Evolutionary conservation across 2,113 vertebrate species (phyloP), one percentile per base, ranked within the genome.

Genomic region (Burhinus bistriatus): DNA sequence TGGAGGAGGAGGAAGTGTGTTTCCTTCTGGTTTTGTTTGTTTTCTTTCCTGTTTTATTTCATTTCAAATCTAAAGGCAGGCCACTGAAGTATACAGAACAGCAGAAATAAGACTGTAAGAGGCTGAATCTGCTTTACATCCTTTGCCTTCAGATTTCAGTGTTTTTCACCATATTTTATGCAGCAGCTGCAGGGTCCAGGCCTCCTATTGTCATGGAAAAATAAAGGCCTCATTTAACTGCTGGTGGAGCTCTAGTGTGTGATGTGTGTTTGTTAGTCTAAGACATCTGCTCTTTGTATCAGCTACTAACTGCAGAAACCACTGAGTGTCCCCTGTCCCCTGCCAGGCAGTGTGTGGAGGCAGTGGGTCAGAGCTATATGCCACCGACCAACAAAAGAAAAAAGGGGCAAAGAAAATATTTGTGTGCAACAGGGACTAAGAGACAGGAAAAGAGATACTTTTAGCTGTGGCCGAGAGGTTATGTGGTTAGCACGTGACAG

Each of bases 281-380:
- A 98, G 97, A 97, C 98, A 98, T 98, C 98, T 98, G 97, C 98
- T 98, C 92, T 98, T 98, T 98, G 94, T 98, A 97, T 98, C 98
- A 98, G 59, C 92, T 95, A 94, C 97, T 92, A 96, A 94, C 95
- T 96, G 89, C 97, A 98, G 98, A 98, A 96, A 94, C 83, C 19
- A 38, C 82, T 62, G 29, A 83, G 89, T 61, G 84, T 91, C 89
- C 95, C n/a, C 44, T 93, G 78, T 93, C 96, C 95, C 81, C 94
- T 95, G 87, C 80, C 93, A 92, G 91, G 81, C 94, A 92, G 65
- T 81, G 89, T 71, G 57, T 69, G 85, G 76, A 97, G 97, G 96
- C 97, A 97, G 95, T 29, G 42, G 88, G 95, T 91, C 59, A 47
- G 32, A 95, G 87, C 61, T 83, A 57, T 57, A 72, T 54, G 69